These are phyloP conservation scores for Malurus splendens DNA, from an alignment of 2,797 vertebrate genomes.

Conservation along the genomic window DNA sequence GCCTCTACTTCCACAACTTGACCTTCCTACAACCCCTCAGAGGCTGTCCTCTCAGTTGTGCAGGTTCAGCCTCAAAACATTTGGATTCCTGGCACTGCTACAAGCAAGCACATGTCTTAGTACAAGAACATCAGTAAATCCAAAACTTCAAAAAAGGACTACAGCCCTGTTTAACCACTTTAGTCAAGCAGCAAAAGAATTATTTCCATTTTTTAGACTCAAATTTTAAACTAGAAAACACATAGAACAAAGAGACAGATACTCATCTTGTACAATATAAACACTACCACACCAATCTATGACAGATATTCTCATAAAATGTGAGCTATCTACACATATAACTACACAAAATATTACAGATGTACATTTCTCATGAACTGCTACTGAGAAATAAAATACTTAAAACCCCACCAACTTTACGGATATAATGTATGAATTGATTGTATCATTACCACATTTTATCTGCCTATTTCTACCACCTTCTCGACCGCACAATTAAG, in stretches of 20 bases:
- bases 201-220: background rate
- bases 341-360: background rate
- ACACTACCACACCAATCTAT: background rate
- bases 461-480: background rate
- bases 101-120: background rate
- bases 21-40: background rate
- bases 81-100: background rate
- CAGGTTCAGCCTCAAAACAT: background rate
- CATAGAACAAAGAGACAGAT: background rate
- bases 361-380: background rate
- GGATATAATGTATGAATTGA: background rate
- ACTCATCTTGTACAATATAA: background rate
- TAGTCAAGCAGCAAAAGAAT: background rate
- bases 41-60: background rate
- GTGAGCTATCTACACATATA: background rate
- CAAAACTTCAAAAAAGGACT: background rate
- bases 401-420: background rate
- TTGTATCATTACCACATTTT: background rate
- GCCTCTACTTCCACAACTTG: background rate
- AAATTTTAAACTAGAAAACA: background rate
- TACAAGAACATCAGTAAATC: background rate
- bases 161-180: background rate
- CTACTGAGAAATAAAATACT: background rate
- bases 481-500: constrained; percentile 1
- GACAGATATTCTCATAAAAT: background rate